Conservation (phyloP, 2,797 vertebrate species). For the Mycteria americana region DNA sequence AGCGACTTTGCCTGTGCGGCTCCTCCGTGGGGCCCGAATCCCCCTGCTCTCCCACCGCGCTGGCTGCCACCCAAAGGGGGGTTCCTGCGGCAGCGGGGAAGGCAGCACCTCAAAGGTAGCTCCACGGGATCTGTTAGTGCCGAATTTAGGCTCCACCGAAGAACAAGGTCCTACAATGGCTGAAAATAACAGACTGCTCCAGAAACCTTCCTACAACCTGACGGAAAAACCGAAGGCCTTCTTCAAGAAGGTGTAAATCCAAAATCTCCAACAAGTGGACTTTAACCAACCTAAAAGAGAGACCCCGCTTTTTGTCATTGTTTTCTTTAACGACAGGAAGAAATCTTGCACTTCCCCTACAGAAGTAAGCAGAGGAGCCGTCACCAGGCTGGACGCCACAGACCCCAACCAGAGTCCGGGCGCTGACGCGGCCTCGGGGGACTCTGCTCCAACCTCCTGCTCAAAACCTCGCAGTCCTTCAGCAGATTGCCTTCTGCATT, state of each 20-base stretch:
- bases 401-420: not conserved
- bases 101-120: not conserved
- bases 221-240: not conserved
- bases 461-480: not conserved
- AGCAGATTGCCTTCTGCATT: not conserved
- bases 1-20: not conserved
- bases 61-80: not conserved
- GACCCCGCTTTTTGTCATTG: not conserved
- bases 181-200: too few species aligned
- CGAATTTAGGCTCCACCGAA: not conserved
- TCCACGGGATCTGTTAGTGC: not conserved
- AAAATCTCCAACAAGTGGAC: not conserved
- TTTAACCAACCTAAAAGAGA: not conserved
- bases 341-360: not conserved
- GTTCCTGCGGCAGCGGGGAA: not conserved
- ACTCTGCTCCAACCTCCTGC: not conserved
- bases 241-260: not conserved
- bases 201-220: not conserved
- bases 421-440: not conserved
- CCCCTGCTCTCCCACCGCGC: not conserved
- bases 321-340: not conserved
- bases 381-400: not conserved
- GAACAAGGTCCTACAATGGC: not conserved
- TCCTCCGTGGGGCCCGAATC: not conserved
- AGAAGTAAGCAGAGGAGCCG: not conserved